Evolutionary conservation across 2,797 vertebrate species (phyloP).

Genomic region (Adelosebastes latens): DNA sequence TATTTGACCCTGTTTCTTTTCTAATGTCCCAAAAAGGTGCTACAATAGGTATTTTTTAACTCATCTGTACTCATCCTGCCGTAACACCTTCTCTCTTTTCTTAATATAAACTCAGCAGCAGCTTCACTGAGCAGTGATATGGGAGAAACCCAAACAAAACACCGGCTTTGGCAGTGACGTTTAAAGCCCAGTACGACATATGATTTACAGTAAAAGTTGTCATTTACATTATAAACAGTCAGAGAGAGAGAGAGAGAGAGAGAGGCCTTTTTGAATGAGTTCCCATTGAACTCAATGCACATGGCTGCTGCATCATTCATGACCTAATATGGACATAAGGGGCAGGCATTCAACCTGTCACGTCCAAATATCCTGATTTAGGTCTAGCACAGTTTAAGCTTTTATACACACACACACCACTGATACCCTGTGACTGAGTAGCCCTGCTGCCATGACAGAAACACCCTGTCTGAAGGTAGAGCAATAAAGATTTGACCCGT

Average conservation of each 20-base stretch:
- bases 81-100: constrained; percentile 43
- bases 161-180: not conserved
- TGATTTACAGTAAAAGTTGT: constrained; percentile 42
- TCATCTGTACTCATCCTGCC: not conserved
- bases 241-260: not conserved
- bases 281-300: not conserved
- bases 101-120: constrained; percentile 15
- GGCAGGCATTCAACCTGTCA: constrained; percentile 2
- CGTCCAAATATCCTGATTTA: constrained; percentile 11
- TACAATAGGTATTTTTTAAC: not conserved
- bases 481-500: not conserved
- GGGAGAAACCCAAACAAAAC: constrained; percentile 45
- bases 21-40: constrained; percentile 6
- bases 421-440: not conserved
- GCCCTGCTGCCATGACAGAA: not conserved
- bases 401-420: not conserved
- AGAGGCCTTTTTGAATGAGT: not conserved
- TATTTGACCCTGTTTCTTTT: not conserved
- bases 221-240: constrained; percentile 46
- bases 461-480: not conserved
- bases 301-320: constrained; percentile 34
- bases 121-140: constrained; percentile 1
- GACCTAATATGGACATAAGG: constrained; percentile 61
- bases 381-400: not conserved
- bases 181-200: constrained; percentile 16